Evolutionary conservation across 2,888 invertebrate genomes (phyloP).

Genomic region (Parelbella ahira): DNA sequence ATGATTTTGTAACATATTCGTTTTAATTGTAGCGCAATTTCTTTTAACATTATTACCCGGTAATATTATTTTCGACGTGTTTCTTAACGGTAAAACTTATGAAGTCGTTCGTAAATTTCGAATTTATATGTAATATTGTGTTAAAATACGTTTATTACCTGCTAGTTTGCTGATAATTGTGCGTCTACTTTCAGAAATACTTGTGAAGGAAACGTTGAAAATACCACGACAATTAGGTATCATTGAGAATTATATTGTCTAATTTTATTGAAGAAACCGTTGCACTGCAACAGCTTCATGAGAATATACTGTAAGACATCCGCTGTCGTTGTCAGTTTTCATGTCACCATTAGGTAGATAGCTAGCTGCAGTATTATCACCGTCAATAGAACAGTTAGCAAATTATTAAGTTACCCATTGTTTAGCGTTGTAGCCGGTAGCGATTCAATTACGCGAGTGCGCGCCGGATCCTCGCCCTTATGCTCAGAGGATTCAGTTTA

Average conservation of each 20-base stretch:
- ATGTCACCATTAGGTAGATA: conserved; percentile 29
- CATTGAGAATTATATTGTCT: no score
- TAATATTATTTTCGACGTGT: conserved; percentile 5
- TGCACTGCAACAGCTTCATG: background rate
- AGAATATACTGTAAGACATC: conserved; percentile 2
- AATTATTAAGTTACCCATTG: conserved; percentile 29
- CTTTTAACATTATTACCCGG: conserved; percentile 2
- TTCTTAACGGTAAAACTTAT: background rate
- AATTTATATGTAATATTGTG: no score
- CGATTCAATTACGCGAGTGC: conserved; percentile 24
- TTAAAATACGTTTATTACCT: no score
- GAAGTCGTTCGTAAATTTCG: no score
- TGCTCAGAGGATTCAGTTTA: conserved; percentile 8
- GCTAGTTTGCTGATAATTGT: no score
- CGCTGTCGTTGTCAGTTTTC: no score
- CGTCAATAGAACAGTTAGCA: conserved; percentile 35
- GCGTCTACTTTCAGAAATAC: no score
- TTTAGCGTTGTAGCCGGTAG: conserved; percentile 26
- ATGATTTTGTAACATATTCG: conserved; percentile 8
- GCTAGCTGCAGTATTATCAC: conserved; percentile 29
- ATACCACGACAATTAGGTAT: no score
- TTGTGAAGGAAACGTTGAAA: no score
- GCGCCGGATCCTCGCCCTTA: conserved; percentile 22
- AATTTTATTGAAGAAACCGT: conserved; percentile 5
- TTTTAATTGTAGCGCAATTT: conserved; percentile 6